Conservation (phyloP, 2,797 vertebrate species). For the Pangasius krempfi region DNA sequence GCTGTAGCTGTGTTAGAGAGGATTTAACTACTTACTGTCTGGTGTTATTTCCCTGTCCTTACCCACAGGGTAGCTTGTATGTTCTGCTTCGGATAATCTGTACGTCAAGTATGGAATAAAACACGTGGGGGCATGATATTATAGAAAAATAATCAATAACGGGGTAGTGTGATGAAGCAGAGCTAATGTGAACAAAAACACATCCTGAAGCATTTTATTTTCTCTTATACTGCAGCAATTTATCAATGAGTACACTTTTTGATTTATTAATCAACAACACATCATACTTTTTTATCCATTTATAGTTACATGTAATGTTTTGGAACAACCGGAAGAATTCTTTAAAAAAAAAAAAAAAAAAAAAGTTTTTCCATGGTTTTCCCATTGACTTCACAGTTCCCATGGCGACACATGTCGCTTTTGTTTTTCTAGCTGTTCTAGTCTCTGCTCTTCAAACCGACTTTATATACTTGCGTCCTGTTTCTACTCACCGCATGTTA, state of each 20-base stretch:
- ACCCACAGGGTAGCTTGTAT: not conserved
- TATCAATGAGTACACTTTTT: not conserved
- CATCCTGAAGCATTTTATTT: not conserved
- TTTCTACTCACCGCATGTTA: not conserved
- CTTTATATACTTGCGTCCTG: not conserved
- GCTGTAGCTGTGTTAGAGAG: conserved; percentile 1
- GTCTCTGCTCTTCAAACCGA: not conserved
- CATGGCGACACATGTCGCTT: not conserved
- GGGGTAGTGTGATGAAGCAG: not conserved
- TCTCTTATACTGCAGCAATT: not conserved
- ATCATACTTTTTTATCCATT: not conserved
- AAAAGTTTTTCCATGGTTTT: not conserved
- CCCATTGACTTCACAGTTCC: not conserved
- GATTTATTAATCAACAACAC: not conserved
- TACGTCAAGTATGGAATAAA: not conserved
- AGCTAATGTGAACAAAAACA: too few relatives aligned
- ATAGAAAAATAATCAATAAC: not conserved
- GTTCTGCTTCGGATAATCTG: not conserved
- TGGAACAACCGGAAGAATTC: not conserved
- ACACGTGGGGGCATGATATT: not conserved
- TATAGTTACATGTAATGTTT: not conserved
- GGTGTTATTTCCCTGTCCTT: not conserved
- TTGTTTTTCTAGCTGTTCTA: not conserved
- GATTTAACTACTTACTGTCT: conserved; percentile 18
- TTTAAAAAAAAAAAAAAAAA: too few relatives aligned